These are phyloP conservation scores for Thunnus maccoyii DNA, from an alignment of 2,113 vertebrate genomes.

Conservation along the genomic window DNA sequence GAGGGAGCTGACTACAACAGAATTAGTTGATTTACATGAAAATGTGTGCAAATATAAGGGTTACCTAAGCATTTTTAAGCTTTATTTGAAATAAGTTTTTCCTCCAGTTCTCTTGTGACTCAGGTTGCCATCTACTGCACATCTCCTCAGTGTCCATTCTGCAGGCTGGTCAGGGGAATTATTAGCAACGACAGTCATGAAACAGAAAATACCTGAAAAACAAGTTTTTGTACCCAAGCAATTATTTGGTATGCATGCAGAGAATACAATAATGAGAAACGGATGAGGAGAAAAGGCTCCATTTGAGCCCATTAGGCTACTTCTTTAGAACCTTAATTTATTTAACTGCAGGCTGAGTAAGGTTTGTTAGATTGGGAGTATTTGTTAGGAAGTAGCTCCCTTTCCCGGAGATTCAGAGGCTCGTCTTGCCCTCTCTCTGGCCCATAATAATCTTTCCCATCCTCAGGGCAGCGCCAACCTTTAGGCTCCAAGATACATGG, in stretches of 20 bases:
- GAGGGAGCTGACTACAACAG: too few relatives aligned
- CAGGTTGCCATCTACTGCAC: neutral
- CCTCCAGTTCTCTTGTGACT: too few relatives aligned
- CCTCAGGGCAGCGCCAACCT: slow-evolving; percentile 60
- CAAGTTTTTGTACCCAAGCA: slow-evolving; percentile 33
- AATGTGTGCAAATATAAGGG: too few relatives aligned
- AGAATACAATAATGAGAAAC: slow-evolving; percentile 34
- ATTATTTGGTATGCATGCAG: slow-evolving; percentile 35
- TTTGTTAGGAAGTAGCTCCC: slow-evolving; percentile 30
- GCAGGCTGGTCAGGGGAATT: slow-evolving; percentile 6
- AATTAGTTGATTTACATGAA: too few relatives aligned
- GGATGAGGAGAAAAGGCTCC: slow-evolving; percentile 26
- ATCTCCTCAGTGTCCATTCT: neutral
- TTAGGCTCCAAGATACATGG: slow-evolving; percentile 22
- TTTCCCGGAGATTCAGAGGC: slow-evolving; percentile 41
- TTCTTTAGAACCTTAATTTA: slow-evolving; percentile 41
- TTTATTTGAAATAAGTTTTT: neutral
- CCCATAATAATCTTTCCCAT: slow-evolving; percentile 55
- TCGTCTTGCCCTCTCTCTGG: slow-evolving; percentile 29
- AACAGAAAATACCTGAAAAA: slow-evolving; percentile 35
- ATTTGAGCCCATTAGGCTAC: slow-evolving; percentile 41
- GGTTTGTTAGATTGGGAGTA: slow-evolving; percentile 31
- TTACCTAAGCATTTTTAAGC: neutral
- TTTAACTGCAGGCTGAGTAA: slow-evolving; percentile 49
- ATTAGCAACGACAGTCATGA: slow-evolving; percentile 24